phyloP scores from a whole-genome alignment of 2,797 vertebrate species.

The Cheirogaleus major region DNA sequence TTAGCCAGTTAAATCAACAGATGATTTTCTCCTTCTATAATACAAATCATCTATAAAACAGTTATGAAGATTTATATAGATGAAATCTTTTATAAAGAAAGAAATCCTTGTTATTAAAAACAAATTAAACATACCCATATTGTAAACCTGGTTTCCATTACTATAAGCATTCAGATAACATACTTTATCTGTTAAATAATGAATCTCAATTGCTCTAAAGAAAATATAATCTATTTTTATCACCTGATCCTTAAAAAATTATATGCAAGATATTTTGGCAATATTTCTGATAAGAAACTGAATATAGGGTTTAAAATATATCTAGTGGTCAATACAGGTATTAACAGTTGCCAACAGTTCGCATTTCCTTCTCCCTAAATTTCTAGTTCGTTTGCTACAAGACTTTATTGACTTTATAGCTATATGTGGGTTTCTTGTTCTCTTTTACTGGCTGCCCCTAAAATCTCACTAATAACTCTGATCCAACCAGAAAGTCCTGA shows the following conservation, averaged over 20 bases:
- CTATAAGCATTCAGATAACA: constrained; percentile 5
- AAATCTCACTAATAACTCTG: constrained; percentile 30
- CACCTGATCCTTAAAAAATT: constrained; percentile 20
- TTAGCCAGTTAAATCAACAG: constrained; percentile 44
- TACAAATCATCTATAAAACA: constrained; percentile 26
- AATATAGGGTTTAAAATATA: constrained; percentile 7
- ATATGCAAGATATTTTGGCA: background rate
- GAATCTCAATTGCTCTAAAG: background rate
- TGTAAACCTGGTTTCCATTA: constrained; percentile 43
- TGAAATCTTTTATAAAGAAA: constrained; percentile 44
- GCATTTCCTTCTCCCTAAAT: background rate
- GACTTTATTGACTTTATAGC: constrained; percentile 29
- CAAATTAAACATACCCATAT: background rate
- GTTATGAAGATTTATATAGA: constrained; percentile 17
- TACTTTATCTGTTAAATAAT: constrained; percentile 9
- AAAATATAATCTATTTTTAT: constrained; percentile 3
- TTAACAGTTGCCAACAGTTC: background rate
- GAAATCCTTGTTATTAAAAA: constrained; percentile 24
- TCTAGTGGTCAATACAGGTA: background rate
- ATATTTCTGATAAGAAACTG: constrained; percentile 22
- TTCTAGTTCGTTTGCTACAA: background rate
- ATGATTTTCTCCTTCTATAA: constrained; percentile 14
- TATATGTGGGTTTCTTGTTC: background rate
- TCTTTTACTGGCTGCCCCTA: background rate
- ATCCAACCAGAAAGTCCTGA: background rate